Evolutionary conservation across 2,797 vertebrate genomes (phyloP), one percentile per base, ranked within the genome.

Genomic region (Bovichtus diacanthus): DNA sequence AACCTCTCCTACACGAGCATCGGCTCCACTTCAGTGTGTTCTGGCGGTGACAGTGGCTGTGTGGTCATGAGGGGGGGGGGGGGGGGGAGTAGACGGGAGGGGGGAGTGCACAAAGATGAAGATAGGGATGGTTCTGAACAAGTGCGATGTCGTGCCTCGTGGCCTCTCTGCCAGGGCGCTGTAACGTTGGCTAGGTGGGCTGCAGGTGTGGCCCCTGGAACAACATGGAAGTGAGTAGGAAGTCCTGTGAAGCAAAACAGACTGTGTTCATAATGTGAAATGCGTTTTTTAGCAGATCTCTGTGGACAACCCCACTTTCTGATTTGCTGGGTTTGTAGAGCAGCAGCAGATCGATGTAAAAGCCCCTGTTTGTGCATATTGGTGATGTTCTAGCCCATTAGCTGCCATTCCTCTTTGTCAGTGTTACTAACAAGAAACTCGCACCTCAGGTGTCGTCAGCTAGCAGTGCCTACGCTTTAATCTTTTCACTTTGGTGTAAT

Each of bases 71-170:
- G 66, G 77, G 73, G 71, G 43, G 27, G 9, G 25, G 39, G 11
- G 6, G 41, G 62, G 41, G 44, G 50, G 31, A 44, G 53, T 2
- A 19, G 18, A 27, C 8, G 6, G 25, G 29, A 19, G 46, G 11
- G 21, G 41, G 71, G 67, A 19, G 34, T 53, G 64, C 25, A 39
- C 51, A 58, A 21, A 74, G 79, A 69, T n/a, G 38, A 75, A 55
- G 21, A 83, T 6, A 36, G 38, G 62, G 80, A 65, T 81, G 90
- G 87, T 63, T 63, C 70, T 69, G 65, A 54, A 39, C 27, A 58
- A 65, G 78, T 67, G 85, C 91, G 89, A 93, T 88, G 89, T 92
- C 84, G 90, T 76, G 80, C 79, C 85, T 88, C 66, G 78, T 80
- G 83, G 87, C 46, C 66, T 80, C 81, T 83, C 80, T 90, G 83